Evolutionary conservation across 2,888 invertebrate species (phyloP).

Genomic region (Limnephilus lunatus): DNA sequence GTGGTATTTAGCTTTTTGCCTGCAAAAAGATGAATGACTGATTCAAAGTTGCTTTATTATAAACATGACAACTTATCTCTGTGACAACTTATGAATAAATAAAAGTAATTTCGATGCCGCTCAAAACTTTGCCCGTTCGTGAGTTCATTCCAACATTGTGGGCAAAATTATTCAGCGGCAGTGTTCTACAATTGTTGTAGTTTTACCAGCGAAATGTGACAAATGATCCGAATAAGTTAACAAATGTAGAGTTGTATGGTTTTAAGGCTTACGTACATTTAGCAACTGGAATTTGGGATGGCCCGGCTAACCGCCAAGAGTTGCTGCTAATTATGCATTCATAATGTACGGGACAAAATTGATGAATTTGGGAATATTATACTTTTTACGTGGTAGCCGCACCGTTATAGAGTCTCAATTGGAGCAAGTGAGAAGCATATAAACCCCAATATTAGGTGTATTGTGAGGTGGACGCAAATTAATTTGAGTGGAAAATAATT

Average conservation of each 20-base stretch:
- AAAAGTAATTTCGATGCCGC: not conserved
- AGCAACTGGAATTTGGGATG: not conserved
- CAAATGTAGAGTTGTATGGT: not conserved
- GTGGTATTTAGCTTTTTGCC: not conserved
- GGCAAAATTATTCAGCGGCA: slow-evolving; percentile 22
- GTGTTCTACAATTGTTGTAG: not conserved
- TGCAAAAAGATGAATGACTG: not conserved
- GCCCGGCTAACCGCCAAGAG: not conserved
- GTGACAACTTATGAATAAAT: not conserved
- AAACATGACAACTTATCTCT: not conserved
- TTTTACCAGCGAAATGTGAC: slow-evolving; percentile 28
- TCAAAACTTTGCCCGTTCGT: not conserved
- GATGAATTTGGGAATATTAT: not conserved
- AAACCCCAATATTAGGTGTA: not conserved
- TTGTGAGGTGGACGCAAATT: not conserved
- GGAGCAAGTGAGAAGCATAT: not conserved
- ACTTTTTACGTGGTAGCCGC: not conserved
- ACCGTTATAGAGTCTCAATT: not conserved
- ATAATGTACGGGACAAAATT: not conserved
- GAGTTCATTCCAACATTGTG: not conserved
- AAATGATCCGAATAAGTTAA: slow-evolving; percentile 25
- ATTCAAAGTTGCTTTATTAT: not conserved
- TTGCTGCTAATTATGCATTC: not conserved
- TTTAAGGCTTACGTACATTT: not conserved
- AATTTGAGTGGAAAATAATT: no score